Conservation (phyloP, 2,113 vertebrate species). For the Catharus bicknelli region DNA sequence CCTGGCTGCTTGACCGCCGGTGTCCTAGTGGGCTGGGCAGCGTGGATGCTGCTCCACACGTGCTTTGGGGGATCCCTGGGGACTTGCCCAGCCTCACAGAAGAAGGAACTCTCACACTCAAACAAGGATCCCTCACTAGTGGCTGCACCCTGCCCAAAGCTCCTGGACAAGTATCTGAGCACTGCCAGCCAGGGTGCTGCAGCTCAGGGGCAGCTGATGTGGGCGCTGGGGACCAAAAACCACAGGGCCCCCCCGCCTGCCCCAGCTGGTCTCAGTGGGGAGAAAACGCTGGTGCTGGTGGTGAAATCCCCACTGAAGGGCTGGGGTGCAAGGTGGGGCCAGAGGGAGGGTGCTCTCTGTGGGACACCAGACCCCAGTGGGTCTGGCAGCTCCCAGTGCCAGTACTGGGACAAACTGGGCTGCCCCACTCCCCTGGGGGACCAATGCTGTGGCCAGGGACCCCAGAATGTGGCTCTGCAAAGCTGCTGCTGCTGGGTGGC, state of each 20-base stretch:
- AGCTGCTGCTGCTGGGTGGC: neutral
- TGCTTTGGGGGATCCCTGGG: neutral
- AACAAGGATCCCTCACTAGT: neutral
- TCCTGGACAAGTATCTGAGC: neutral
- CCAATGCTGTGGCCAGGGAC: neutral
- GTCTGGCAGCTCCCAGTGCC: neutral
- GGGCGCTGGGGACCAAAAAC: neutral
- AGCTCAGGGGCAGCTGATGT: neutral
- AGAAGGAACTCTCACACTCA: neutral
- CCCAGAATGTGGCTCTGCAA: neutral
- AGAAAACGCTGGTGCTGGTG: slow-evolving; percentile 64
- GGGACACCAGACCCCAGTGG: neutral
- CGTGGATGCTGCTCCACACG: accelerated
- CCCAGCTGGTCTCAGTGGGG: slow-evolving; percentile 35
- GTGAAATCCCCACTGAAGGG: slow-evolving; percentile 44
- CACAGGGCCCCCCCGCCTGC: neutral
- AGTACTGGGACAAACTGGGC: neutral
- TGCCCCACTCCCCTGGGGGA: neutral
- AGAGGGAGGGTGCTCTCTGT: neutral
- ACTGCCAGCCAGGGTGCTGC: neutral
- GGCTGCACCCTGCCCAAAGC: neutral
- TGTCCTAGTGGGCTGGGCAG: neutral
- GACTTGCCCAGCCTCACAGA: accelerated
- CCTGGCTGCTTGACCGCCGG: neutral
- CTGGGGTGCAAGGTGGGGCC: neutral